Percentiles rank a stretch among this genome's conserved stretches.
Conservation (phyloP, 2,113 vertebrate species). For the Vimba vimba region DNA sequence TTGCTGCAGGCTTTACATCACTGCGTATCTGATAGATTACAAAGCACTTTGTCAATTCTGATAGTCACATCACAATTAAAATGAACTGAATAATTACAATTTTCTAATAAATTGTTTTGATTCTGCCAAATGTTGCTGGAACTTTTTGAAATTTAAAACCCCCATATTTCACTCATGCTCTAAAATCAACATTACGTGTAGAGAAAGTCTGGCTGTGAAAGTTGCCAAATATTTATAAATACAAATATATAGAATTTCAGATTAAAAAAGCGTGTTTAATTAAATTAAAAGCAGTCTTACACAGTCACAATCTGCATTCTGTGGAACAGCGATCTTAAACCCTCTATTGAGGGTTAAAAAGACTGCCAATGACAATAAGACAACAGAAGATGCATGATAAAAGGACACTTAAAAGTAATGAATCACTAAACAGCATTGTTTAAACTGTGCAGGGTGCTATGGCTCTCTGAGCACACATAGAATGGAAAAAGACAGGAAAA, state of each 20-base stretch:
- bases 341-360: conserved; percentile 32
- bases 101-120: conserved; percentile 34
- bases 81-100: conserved; percentile 22
- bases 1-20: conserved; percentile 22
- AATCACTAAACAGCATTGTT: conserved; percentile 48
- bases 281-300: conserved; percentile 19
- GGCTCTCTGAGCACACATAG: conserved; percentile 40
- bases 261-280: not conserved
- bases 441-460: conserved; percentile 48
- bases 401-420: conserved; percentile 48
- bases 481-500: conserved; percentile 29
- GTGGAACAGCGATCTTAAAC: conserved; percentile 27
- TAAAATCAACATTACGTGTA: not conserved
- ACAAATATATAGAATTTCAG: not conserved
- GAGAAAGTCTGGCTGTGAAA: conserved; percentile 5
- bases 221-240: not conserved
- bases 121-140: conserved; percentile 36
- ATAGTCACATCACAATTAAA: conserved; percentile 37
- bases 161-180: not conserved
- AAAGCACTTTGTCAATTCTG: conserved; percentile 46
- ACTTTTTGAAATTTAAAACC: conserved; percentile 6
- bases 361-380: conserved; percentile 42
- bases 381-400: conserved; percentile 58
- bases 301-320: not conserved
- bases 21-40: conserved; percentile 43